A percentile compares a stretch with the other conserved stretches of the same genome.
These are phyloP conservation scores for Anhinga rufa DNA, from an alignment of 2,113 vertebrate species.

Conservation along the genomic window DNA sequence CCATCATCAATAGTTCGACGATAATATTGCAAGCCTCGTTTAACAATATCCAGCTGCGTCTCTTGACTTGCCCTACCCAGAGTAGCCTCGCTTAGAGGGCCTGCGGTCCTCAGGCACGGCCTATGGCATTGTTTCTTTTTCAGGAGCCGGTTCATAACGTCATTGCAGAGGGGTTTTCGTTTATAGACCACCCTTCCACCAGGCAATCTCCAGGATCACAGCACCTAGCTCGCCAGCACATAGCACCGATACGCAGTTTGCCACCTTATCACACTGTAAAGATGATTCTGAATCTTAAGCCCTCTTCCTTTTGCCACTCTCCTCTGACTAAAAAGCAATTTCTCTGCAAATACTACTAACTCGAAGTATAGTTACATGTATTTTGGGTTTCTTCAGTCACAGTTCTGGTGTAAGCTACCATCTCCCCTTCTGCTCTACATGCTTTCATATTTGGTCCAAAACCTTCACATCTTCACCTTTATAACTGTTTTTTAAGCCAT, in stretches of 20 bases:
- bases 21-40: background rate
- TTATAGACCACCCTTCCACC: no score
- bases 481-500: background rate
- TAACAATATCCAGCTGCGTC: background rate
- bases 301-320: background rate
- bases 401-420: background rate
- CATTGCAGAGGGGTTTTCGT: background rate
- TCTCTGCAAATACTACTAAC: background rate
- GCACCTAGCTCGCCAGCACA: background rate
- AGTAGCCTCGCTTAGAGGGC: background rate
- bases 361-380: fast-evolving
- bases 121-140: background rate
- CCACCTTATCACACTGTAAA: background rate
- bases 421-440: fast-evolving
- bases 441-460: background rate
- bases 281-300: background rate
- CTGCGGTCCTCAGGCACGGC: background rate
- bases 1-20: background rate
- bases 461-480: background rate
- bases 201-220: background rate
- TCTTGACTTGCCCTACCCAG: background rate
- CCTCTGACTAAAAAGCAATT: background rate
- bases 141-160: background rate
- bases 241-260: fast-evolving
- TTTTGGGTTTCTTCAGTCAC: background rate